Conservation (phyloP, 2,113 vertebrate species). For the Cebidichthys violaceus region DNA sequence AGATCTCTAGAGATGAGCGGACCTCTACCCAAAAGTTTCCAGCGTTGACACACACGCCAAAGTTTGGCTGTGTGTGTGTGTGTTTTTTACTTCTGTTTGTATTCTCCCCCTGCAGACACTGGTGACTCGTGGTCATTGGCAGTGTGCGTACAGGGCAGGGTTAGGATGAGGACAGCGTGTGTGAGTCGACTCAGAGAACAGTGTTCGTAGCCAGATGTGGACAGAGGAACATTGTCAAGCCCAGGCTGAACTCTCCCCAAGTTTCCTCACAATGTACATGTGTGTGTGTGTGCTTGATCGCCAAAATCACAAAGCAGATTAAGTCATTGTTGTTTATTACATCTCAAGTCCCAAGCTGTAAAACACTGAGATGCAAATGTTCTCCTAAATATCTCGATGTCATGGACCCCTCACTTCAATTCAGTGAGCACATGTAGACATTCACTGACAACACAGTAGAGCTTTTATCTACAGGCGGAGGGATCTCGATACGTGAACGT, state of each 20-base stretch:
- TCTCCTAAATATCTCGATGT: conserved; percentile 2
- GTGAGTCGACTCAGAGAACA: conserved; percentile 54
- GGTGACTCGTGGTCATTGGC: conserved; percentile 63
- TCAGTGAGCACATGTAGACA: conserved; percentile 9
- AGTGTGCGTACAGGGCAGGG: conserved; percentile 42
- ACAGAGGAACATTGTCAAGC: conserved; percentile 74
- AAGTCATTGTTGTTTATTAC: background rate
- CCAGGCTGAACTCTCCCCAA: conserved; percentile 42
- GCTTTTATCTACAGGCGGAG: conserved; percentile 41
- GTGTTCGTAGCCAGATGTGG: conserved; percentile 74
- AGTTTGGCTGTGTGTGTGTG: conserved; percentile 30
- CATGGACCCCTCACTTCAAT: conserved; percentile 7
- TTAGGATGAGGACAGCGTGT: conserved; percentile 67
- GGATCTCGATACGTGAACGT: conserved; percentile 8
- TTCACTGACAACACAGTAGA: conserved; percentile 19
- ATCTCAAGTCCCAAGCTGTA: background rate
- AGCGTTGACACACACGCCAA: conserved; percentile 47
- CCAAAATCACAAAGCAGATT: conserved; percentile 17
- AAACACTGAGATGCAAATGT: background rate
- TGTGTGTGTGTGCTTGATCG: background rate
- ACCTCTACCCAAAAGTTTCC: conserved; percentile 55
- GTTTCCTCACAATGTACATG: conserved; percentile 50
- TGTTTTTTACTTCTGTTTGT: conserved; percentile 51
- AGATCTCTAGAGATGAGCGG: conserved; percentile 55
- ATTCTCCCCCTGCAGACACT: conserved; percentile 41